A percentile compares a stretch with the other conserved stretches of the same genome.
Evolutionary conservation across 2,888 invertebrate genomes (phyloP).

Genomic region (Germaria angustata): DNA sequence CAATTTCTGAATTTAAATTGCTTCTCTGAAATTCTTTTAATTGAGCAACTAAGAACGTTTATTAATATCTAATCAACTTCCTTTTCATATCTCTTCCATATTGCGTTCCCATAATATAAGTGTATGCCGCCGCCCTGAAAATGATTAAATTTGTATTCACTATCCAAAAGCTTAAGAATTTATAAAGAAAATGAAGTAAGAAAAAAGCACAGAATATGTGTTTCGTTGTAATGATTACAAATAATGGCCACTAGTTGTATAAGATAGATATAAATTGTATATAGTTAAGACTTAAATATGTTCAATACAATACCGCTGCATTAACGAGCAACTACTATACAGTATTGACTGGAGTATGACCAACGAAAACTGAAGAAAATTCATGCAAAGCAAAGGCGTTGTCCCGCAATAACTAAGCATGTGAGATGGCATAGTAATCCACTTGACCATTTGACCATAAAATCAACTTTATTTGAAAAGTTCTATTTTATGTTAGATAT

Average conservation of each 20-base stretch:
- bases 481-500: slow-evolving; percentile 60
- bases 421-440: slow-evolving; percentile 75
- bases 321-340: not conserved
- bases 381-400: slow-evolving; percentile 64
- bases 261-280: slow-evolving; percentile 63
- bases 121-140: too few species aligned
- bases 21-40: too few species aligned
- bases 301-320: slow-evolving; percentile 21
- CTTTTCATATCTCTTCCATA: too few species aligned
- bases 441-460: slow-evolving; percentile 78
- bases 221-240: slow-evolving; percentile 57
- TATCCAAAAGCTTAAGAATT: slow-evolving; percentile 7
- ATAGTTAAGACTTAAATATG: slow-evolving; percentile 61
- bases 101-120: too few species aligned
- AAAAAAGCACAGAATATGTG: slow-evolving; percentile 20
- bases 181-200: not conserved
- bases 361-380: slow-evolving; percentile 32
- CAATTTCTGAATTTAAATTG: too few species aligned
- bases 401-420: slow-evolving; percentile 62
- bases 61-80: too few species aligned
- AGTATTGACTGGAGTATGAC: slow-evolving; percentile 22
- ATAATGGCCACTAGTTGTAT: slow-evolving; percentile 57
- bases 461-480: slow-evolving; percentile 68
- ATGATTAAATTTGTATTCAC: too few species aligned
- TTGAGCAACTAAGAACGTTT: too few species aligned